A percentile compares a stretch with the other conserved stretches of the same genome.
phyloP scores from a whole-genome alignment of 2,113 vertebrate species.

The Puntigrus tetrazona region DNA sequence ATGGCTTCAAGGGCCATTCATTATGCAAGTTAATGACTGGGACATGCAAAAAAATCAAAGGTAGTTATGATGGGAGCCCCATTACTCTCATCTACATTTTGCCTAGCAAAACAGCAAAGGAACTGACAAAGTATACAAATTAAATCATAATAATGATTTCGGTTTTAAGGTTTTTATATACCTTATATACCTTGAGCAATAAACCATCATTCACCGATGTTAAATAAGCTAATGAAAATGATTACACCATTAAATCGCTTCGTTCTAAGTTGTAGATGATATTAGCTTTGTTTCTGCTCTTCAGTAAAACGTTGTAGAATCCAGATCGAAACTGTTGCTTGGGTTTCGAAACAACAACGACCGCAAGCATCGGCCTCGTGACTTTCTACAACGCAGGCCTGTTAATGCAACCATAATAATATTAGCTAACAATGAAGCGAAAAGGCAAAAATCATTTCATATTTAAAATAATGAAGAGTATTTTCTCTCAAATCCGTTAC shows the following conservation, averaged over 20 bases:
- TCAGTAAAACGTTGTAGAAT: neutral
- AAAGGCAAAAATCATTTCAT: neutral
- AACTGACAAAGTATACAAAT: neutral
- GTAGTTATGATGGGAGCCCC: conserved; percentile 8
- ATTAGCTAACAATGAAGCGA: neutral
- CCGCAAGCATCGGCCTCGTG: neutral
- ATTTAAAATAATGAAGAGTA: neutral
- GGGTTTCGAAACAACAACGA: neutral
- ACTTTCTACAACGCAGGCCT: too few relatives aligned
- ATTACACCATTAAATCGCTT: neutral
- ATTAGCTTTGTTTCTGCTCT: neutral
- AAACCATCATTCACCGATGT: neutral
- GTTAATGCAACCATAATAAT: too few relatives aligned
- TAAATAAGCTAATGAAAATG: neutral
- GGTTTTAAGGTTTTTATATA: neutral
- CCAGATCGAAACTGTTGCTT: neutral
- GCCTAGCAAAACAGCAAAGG: conserved; percentile 19
- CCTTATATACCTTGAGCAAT: neutral
- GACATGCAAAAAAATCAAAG: conserved; percentile 25
- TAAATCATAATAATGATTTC: neutral
- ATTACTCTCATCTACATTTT: conserved; percentile 25
- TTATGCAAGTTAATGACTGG: conserved; percentile 39
- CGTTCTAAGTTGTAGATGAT: neutral
- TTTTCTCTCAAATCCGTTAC: neutral
- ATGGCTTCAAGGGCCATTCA: conserved; percentile 31